Percentiles rank a stretch among this genome's conserved stretches.
Conservation (phyloP, 2,888 invertebrate species). For the Morpho helenor region DNA sequence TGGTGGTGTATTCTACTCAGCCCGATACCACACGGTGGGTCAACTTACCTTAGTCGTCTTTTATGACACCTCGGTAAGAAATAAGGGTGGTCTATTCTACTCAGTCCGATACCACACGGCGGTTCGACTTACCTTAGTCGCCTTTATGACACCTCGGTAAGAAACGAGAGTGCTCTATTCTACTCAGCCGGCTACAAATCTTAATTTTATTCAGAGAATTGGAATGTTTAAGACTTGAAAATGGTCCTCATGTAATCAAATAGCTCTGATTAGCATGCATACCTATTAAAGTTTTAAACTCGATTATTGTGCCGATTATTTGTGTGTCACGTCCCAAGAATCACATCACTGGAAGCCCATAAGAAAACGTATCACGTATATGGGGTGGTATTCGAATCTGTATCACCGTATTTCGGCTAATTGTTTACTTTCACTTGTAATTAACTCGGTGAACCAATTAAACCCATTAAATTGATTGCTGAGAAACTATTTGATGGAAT, state of each 20-base stretch:
- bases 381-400: conserved; percentile 46
- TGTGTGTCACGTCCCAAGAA: conserved; percentile 42
- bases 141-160: too few species aligned
- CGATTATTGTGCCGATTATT: conserved; percentile 18
- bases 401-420: conserved; percentile 52
- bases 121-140: too few species aligned
- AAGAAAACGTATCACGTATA: conserved; percentile 51
- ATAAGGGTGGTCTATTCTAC: too few species aligned
- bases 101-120: too few species aligned
- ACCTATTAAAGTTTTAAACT: conserved; percentile 13
- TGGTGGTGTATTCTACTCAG: too few species aligned
- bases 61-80: too few species aligned
- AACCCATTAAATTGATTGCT: conserved; percentile 27
- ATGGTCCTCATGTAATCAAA: conserved; percentile 7
- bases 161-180: too few species aligned
- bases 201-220: too few species aligned
- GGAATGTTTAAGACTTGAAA: not conserved
- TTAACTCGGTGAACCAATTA: conserved; percentile 40
- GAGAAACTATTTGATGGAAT: conserved; percentile 18
- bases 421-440: conserved; percentile 54
- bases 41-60: too few species aligned
- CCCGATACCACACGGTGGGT: too few species aligned
- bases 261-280: conserved; percentile 18
- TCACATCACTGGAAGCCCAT: conserved; percentile 38
- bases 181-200: too few species aligned